Evolutionary conservation across 2,888 invertebrate genomes (phyloP).

Genomic region (Electrophaes corylata): DNA sequence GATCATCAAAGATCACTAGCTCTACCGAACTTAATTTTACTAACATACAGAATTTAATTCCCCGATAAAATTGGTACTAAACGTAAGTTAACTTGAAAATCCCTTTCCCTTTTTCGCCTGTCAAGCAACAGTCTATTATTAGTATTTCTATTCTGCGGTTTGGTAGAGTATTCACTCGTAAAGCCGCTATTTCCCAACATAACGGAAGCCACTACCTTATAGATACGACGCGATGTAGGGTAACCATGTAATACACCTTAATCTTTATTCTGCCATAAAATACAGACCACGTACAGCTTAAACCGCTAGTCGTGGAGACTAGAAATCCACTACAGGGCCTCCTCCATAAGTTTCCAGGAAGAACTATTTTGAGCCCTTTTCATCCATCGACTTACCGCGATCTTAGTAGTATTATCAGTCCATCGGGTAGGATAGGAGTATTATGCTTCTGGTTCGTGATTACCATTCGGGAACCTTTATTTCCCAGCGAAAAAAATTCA

Average conservation of each 20-base stretch:
- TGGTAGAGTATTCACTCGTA: constrained; percentile 8
- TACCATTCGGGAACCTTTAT: no score
- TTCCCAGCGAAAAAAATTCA: no score
- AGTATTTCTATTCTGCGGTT: background rate
- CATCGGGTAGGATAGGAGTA: no score
- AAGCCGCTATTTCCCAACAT: constrained; percentile 11
- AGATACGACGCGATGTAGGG: background rate
- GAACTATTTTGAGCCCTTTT: no score
- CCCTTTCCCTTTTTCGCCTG: background rate
- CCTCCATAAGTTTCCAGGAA: no score
- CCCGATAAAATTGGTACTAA: background rate
- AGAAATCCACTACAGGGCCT: no score
- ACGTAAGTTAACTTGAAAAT: background rate
- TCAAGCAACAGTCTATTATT: background rate
- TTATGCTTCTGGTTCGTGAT: no score
- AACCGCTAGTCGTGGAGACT: background rate
- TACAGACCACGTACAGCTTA: background rate
- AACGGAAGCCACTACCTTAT: constrained; percentile 11
- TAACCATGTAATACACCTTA: background rate
- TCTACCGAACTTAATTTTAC: no score
- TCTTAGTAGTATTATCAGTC: no score
- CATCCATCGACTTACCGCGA: no score
- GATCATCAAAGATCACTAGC: no score
- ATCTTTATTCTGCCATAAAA: background rate
- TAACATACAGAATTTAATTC: no score